phyloP scores from a whole-genome alignment of 2,113 vertebrate genomes.

The Kobus ellipsiprymnus region DNA sequence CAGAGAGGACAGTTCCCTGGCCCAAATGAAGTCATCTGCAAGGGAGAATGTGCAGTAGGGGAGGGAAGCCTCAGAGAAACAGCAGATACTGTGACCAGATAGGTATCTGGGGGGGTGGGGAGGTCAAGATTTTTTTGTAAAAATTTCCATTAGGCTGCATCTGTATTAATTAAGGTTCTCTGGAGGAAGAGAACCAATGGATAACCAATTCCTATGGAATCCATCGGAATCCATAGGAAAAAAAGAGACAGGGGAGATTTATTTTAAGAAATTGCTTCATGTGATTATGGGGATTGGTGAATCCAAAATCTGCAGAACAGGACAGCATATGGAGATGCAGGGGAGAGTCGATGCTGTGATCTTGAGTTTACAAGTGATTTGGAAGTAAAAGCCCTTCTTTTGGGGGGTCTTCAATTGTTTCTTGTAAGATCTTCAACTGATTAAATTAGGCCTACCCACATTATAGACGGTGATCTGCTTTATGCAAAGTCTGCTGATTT shows the following conservation, averaged over 20 bases:
- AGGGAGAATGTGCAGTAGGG: not conserved
- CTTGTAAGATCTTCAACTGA: not conserved
- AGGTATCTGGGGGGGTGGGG: not conserved
- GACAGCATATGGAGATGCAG: not conserved
- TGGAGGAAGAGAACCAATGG: not conserved
- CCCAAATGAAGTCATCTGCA: not conserved
- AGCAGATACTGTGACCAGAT: not conserved
- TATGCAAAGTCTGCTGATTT: not conserved
- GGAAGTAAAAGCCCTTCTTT: not conserved
- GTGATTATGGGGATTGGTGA: not conserved
- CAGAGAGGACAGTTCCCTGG: not conserved
- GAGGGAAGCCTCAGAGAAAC: not conserved
- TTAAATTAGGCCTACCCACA: not conserved
- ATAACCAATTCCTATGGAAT: not conserved
- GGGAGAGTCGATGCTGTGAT: not conserved
- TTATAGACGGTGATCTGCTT: not conserved
- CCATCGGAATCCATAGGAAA: not conserved
- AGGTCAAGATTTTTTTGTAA: not conserved
- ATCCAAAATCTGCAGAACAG: not conserved
- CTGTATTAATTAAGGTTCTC: not conserved
- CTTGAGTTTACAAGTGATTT: not conserved
- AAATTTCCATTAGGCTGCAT: not conserved
- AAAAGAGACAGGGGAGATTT: not conserved
- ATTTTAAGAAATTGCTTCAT: not conserved
- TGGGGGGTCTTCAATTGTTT: not conserved